Percentiles rank a stretch among this genome's conserved stretches.
These are phyloP conservation scores for Eptesicus fuscus DNA, from an alignment of 2,113 vertebrate genomes.

Conservation along the genomic window DNA sequence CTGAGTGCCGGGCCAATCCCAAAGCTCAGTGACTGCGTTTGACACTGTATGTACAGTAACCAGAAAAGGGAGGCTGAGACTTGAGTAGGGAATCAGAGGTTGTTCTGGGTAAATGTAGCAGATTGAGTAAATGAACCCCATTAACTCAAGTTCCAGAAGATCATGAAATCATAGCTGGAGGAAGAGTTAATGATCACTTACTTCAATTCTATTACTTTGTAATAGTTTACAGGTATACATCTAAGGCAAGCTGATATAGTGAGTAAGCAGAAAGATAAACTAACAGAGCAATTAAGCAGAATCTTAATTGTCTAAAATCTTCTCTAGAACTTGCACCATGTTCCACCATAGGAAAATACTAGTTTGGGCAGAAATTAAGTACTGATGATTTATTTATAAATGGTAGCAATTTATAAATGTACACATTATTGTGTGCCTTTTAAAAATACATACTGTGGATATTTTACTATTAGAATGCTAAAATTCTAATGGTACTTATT, in stretches of 20 bases:
- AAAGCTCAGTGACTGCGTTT: not conserved
- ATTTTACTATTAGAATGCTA: not conserved
- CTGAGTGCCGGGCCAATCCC: not conserved
- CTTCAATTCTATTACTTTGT: not conserved
- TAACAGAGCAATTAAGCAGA: not conserved
- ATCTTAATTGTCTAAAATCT: not conserved
- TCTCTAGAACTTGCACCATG: not conserved
- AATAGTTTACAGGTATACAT: not conserved
- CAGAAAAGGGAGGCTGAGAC: not conserved
- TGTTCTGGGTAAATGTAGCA: not conserved
- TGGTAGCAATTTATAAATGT: not conserved
- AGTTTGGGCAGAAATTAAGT: not conserved
- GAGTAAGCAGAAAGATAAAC: not conserved
- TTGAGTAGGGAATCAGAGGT: not conserved
- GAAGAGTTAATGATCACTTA: not conserved
- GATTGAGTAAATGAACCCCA: not conserved
- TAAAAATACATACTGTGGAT: not conserved
- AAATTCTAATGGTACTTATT: not conserved
- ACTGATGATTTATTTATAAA: slow-evolving; percentile 5
- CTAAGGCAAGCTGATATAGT: not conserved
- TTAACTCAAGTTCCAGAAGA: not conserved
- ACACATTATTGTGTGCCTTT: not conserved
- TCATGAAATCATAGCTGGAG: not conserved
- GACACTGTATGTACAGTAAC: not conserved
- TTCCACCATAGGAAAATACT: not conserved